Base-by-base conservation (phyloP, 2,113 vertebrate species). In the Elanoides forficatus region DNA sequence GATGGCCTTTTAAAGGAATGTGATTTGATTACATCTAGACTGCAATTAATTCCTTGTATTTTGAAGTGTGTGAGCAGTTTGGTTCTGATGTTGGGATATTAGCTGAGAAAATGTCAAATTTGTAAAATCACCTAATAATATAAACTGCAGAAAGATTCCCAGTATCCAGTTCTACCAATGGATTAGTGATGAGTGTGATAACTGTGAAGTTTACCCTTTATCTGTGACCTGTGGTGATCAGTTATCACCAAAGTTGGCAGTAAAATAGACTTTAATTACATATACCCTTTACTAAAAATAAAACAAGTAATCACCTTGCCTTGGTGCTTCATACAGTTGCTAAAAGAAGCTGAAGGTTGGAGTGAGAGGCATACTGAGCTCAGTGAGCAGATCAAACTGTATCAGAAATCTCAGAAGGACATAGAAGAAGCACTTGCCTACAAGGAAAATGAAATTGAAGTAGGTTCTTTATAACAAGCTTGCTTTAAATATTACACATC, bases 381-480 rank as follows among this genome's bases (percentile, higher is more conserved):
- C 93, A 98, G 93, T 16, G 99, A 99, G 82, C 98, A 99, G 94
- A 99, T 99, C 86, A 99, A 97, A 81, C 97, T 98, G 58, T 99
- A 98, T 83, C 99, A 99, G 86, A 99, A 98, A 91, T 98, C 98
- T 73, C 99, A 99, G 96, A 99, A 99, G 72, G 99, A 99, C 71
- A 88, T 99, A 93, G 99, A 99, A 96, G 98, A 99, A 94, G 97
- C 98, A 3, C 98, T 99, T 42, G 98, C 98, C 83, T 98, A 99
- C 84, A 99, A 99, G 95, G 99, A 99, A 83, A 99, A 99, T 75
- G 99, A 99, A 68, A 99, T 99, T 34, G 99, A 99, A 95, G 99
- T 99, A 93, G 90, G 98, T 97, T 76, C 40, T 68, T 58, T 72
- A 17, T 55, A 82, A 63, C 5, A 26, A 76, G 11, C 32, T 82